phyloP scores from a whole-genome alignment of 2,888 invertebrate species.

The Phytoseiulus persimilis region DNA sequence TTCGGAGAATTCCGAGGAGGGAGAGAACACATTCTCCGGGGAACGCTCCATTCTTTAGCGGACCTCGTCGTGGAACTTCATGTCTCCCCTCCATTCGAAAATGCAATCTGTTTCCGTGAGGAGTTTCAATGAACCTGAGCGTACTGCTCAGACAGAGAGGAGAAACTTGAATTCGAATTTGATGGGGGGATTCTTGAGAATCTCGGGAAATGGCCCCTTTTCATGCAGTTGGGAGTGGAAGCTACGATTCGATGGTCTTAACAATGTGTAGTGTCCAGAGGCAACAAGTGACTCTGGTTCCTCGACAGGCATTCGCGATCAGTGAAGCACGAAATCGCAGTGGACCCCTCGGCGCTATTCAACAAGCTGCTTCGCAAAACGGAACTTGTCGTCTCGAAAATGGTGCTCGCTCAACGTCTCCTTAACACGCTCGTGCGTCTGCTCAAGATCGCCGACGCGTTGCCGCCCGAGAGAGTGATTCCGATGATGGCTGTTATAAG shows the following conservation, averaged over 20 bases:
- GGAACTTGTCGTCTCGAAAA: conserved; percentile 26
- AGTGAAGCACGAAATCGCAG: not conserved
- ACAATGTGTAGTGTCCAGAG: not conserved
- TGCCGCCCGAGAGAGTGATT: conserved; percentile 13
- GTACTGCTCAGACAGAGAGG: too few species aligned
- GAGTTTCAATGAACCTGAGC: too few species aligned
- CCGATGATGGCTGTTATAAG: not conserved
- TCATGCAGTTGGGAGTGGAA: not conserved
- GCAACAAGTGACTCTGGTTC: not conserved
- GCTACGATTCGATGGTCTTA: not conserved
- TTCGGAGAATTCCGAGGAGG: not conserved
- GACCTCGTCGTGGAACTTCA: too few species aligned
- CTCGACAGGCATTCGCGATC: conserved; percentile 30
- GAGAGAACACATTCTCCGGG: too few species aligned
- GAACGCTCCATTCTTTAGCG: too few species aligned
- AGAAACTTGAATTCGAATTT: too few species aligned
- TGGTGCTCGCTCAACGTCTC: conserved; percentile 33
- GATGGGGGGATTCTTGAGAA: too few species aligned
- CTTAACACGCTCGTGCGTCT: conserved; percentile 10
- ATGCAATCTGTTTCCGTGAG: too few species aligned
- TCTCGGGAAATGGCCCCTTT: too few species aligned
- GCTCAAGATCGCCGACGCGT: conserved; percentile 13
- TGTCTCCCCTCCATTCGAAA: too few species aligned
- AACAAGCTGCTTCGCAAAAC: conserved; percentile 35
- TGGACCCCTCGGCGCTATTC: conserved; percentile 25